These are phyloP conservation scores for Caenorhabditis inopinata DNA, from an alignment of 1,140 invertebrate genomes.

Conservation along the genomic window DNA sequence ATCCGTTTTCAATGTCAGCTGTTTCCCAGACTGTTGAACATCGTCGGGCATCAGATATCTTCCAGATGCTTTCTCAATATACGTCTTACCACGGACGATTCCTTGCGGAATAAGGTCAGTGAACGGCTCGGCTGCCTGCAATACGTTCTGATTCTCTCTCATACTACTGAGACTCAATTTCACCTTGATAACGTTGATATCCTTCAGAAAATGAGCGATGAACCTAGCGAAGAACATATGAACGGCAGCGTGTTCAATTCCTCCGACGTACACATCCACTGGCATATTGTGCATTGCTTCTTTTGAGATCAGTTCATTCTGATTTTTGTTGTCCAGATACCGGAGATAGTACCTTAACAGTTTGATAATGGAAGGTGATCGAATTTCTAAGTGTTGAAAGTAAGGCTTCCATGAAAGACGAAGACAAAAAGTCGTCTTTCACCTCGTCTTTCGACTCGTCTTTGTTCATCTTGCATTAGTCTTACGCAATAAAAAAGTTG, in stretches of 20 bases:
- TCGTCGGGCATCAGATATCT: conserved; percentile 78
- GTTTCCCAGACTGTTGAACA: conserved; percentile 69
- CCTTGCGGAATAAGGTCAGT: conserved; percentile 85
- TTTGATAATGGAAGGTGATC: too few relatives aligned
- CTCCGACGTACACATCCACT: conserved; percentile 64
- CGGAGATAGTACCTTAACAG: conserved; percentile 79
- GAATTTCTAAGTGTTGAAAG: too few relatives aligned
- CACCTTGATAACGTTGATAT: conserved; percentile 69
- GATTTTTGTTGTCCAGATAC: conserved; percentile 83
- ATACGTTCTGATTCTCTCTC: background rate
- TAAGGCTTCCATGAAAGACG: too few relatives aligned
- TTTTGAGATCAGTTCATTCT: conserved; percentile 74
- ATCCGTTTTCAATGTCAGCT: background rate
- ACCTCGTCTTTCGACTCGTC: too few relatives aligned
- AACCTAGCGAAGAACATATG: conserved; percentile 97
- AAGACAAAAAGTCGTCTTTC: too few relatives aligned
- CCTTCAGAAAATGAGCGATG: conserved; percentile 86
- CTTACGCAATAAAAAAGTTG: too few relatives aligned
- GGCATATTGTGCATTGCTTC: conserved; percentile 60
- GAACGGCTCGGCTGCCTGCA: conserved; percentile 79
- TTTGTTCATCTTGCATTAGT: too few relatives aligned
- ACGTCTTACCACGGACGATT: conserved; percentile 88
- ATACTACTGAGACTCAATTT: background rate
- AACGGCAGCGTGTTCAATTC: conserved; percentile 73
- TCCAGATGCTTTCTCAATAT: conserved; percentile 75